Conservation (phyloP, 2,797 vertebrate species). For the Poecilia wingei region DNA sequence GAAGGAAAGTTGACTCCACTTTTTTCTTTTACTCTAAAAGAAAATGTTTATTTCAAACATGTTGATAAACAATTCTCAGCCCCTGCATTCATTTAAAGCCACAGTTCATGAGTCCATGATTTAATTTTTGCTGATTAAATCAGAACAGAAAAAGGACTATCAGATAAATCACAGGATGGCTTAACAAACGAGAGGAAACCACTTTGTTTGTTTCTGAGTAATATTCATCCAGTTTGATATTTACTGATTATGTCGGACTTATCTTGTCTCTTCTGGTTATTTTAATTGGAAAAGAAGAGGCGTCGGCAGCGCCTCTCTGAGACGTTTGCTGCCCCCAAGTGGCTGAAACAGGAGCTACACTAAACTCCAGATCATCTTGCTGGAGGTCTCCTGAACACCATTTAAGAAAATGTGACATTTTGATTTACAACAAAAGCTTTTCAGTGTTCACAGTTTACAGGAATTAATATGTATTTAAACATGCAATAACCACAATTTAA, state of each 20-base stretch:
- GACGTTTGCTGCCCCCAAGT: conserved; percentile 19
- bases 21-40: too few relatives aligned
- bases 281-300: neutral
- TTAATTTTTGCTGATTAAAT: neutral
- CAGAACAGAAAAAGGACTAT: neutral
- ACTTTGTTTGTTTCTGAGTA: neutral
- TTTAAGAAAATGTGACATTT: neutral
- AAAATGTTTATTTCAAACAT: neutral
- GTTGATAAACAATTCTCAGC: neutral
- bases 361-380: neutral
- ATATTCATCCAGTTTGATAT: neutral
- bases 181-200: neutral
- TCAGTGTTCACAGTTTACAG: neutral
- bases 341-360: conserved; percentile 2
- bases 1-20: too few relatives aligned
- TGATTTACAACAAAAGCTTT: neutral
- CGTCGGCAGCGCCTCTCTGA: neutral
- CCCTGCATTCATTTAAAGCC: neutral
- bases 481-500: neutral
- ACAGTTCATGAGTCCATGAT: neutral
- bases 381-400: neutral
- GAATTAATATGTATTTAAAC: neutral
- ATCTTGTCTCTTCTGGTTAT: neutral
- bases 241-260: neutral
- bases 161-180: neutral